A percentile compares a stretch with the other conserved stretches of the same genome.
Evolutionary conservation across 2,113 vertebrate species (phyloP).

Genomic region (Delphinapterus leucas): DNA sequence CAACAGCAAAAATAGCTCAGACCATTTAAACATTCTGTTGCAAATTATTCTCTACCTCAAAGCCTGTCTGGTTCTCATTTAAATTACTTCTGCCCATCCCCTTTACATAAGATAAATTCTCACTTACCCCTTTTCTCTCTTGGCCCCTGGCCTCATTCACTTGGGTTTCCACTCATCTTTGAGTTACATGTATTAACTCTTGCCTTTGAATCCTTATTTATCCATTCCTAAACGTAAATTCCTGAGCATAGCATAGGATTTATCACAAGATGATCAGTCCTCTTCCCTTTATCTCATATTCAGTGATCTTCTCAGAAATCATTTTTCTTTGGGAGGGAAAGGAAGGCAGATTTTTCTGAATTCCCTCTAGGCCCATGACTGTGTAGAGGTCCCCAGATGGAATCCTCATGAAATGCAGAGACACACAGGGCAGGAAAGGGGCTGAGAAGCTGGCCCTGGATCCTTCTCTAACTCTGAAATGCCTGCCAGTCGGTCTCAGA

Average conservation of each 20-base stretch:
- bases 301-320: not conserved
- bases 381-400: not conserved
- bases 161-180: not conserved
- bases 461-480: not conserved
- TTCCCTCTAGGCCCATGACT: not conserved
- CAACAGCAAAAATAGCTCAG: not conserved
- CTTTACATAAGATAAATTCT: not conserved
- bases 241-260: not conserved
- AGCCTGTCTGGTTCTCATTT: not conserved
- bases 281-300: not conserved
- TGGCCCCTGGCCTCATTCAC: not conserved
- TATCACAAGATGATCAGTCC: not conserved
- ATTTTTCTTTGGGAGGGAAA: not conserved
- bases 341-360: not conserved
- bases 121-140: not conserved
- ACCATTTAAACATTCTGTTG: not conserved
- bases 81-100: not conserved
- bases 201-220: not conserved
- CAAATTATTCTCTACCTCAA: not conserved
- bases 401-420: not conserved
- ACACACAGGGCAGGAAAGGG: too few species aligned
- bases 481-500: not conserved
- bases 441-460: not conserved
- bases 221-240: not conserved
- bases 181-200: not conserved